Evolutionary conservation across 2,888 invertebrate genomes (phyloP), one percentile per base, ranked within the genome.

Genomic region (Spodoptera littoralis): DNA sequence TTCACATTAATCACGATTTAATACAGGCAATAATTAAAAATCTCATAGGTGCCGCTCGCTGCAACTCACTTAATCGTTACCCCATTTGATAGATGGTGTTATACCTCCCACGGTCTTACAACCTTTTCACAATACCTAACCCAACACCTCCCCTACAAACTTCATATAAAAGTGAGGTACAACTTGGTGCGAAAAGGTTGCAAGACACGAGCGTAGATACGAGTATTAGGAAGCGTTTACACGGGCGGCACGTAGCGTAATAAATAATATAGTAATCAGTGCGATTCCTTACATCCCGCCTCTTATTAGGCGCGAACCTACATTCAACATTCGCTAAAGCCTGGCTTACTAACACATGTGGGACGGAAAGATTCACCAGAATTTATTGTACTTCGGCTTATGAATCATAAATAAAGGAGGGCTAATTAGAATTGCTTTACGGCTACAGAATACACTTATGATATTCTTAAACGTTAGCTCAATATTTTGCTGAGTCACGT

Each of bases 211-310:
- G 74, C 80, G 84, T 82, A 90, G 90, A 89, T 89, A 86, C 86
- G 83, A 89, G 92, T 92, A 94, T 94, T 94, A 93, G 89, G 92
- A 90, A 92, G 92, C 94, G 94, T 94, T 94, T 93, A 94, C 92
- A 94, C 91, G 90, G 86, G 88, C 86, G 90, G 92, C 94, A 94
- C 94, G 94, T 94, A 94, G 88, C 77, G 93, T 92, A 94, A 94
- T 94, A 94, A 94, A 94, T 94, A 93, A 94, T 93, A 91, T 91
- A 94, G 93, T 94, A 94, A 94, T 94, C 94, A 94, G 94, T 87
- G 92, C 91, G 89, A 94, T 94, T 93, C 93, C 94, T 94, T 93
- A 93, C 93, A 94, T 93, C 94, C 93, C 90, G 88, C 86, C 90
- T 90, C 93, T 93, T 94, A 93, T 93, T 92, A 94, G 93, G 88